Evolutionary conservation across 2,113 vertebrate species (phyloP), one percentile per base, ranked within the genome.

Genomic region (Erpornis zantholeuca): DNA sequence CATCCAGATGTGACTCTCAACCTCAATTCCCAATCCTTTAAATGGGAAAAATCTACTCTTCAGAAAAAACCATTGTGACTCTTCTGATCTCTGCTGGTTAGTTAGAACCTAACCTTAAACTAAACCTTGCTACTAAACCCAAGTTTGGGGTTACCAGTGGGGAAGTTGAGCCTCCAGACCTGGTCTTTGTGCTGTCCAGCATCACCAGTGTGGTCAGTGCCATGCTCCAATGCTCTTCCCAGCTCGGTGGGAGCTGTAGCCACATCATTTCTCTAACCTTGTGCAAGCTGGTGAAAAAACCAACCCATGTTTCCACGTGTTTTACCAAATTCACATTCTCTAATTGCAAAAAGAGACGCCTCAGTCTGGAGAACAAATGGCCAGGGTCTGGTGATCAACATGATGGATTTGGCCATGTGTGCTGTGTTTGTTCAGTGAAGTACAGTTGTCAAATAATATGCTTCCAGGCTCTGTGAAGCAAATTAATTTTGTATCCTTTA

Each of bases 401-500:
- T 89, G 76, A 96, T 94, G 56, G 78, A 80, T 94, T 66, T 72
- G 86, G 82, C 96, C 93, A 69, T 61, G 94, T 90, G 95, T 85
- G 94, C 96, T 96, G 64, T 96, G 91, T 88, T 97, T 95, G 92
- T 60, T 84, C 90, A 94, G 77, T 57, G 91, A 82, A 94, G 88
- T 42, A 90, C 93, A 94, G 91, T 78, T 68, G 90, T 94, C 92
- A 98, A 92, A 91, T 88, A 94, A 95, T 96, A 69, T 73, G 93
- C 95, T 97, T 92, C 96, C 86, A 97, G 97, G 91, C 47, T 78
- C 82, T 10, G 44, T 78, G 96, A 94, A 97, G 93, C 94, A 97
- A 98, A 97, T 97, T 96, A 91, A 97, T 98, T 96, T 94, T 86
- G 92, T 92, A 96, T 80, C 84, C 70, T 92, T 97, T 97, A 97